A percentile compares a stretch with the other conserved stretches of the same genome.
Evolutionary conservation across 2,888 invertebrate genomes (phyloP).

Genomic region (Elysia crispata): DNA sequence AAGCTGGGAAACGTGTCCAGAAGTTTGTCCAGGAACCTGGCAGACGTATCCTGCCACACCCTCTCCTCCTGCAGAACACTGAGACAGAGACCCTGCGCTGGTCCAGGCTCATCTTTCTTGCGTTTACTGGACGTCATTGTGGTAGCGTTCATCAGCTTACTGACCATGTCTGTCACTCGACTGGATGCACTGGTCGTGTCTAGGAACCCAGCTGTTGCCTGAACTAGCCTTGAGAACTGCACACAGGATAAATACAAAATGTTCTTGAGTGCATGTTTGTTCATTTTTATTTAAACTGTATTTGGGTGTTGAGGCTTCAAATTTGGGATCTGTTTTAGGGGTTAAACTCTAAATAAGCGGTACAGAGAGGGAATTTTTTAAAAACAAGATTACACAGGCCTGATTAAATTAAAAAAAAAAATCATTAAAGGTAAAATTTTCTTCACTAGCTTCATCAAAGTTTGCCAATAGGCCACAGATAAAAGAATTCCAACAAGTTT

Average conservation of each 20-base stretch:
- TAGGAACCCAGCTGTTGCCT: constrained; percentile 61
- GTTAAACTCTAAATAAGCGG: too few species aligned
- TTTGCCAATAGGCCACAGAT: too few species aligned
- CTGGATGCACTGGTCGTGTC: constrained; percentile 56
- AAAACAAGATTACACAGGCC: too few species aligned
- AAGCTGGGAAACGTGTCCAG: constrained; percentile 81
- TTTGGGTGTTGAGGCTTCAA: too few species aligned
- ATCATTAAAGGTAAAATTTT: too few species aligned
- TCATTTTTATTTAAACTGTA: too few species aligned
- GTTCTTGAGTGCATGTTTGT: too few species aligned
- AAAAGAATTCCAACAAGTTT: too few species aligned
- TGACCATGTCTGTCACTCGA: constrained; percentile 55
- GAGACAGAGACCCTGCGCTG: constrained; percentile 1
- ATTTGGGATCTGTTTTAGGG: too few species aligned
- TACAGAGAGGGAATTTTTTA: too few species aligned
- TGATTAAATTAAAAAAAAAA: too few species aligned
- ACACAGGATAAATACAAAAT: neutral
- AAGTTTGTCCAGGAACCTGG: constrained; percentile 63
- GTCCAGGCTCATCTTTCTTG: constrained; percentile 27
- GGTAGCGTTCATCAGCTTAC: constrained; percentile 53
- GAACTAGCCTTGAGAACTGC: constrained; percentile 62
- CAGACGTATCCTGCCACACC: constrained; percentile 66
- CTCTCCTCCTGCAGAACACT: constrained; percentile 61
- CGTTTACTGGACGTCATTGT: constrained; percentile 51
- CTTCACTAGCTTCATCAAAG: too few species aligned